Evolutionary conservation across 2,888 invertebrate species (phyloP), one percentile per base, ranked within the genome.

Genomic region (Hyposoter dolosus): DNA sequence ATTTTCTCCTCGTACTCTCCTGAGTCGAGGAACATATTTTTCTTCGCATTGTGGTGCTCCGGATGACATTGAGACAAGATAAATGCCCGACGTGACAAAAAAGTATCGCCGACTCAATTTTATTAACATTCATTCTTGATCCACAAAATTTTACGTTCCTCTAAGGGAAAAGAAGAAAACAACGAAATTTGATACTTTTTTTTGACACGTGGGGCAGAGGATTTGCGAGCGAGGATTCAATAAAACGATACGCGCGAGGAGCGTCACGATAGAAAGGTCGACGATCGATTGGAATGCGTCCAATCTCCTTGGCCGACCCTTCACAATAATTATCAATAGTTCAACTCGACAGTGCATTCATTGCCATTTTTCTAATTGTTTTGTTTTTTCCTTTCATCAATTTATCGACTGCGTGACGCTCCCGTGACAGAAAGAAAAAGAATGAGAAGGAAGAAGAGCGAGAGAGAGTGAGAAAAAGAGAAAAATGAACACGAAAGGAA

Each of bases 231-330:
- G 66, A 66, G 43, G 69, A 66, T 56, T n/a, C n/a, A 19, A 72
- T 32, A 12, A 79, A 69, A 81, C 71, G 60, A 82, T 82, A 83
- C 90, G 88, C 89, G 89, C 89, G 87, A 90, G 89, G 88, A 92
- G 90, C 90, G 89, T 90, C 89, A 90, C 89, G 88, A 89, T 75
- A 77, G 32, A 69, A 82, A 88, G 89, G 83, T 85, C 85, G 84
- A 78, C 87, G 89, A 90, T 83, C 90, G 90, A 89, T 90, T 91
- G 90, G 88, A 93, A 93, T 92, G 92, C 92, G 92, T 91, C 90
- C 91, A 90, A 90, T 89, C 89, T 88, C 89, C 9, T 82, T 90
- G 88, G 88, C 83, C 78, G 85, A 84, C 87, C 89, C 89, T 77
- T 80, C 87, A 82, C 81, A 72, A 84, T 78, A 15, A 66, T 66